A percentile compares a stretch with the other conserved stretches of the same genome.
phyloP scores from a whole-genome alignment of 1,140 invertebrate genomes.

The Stegodyphus mimosarum region DNA sequence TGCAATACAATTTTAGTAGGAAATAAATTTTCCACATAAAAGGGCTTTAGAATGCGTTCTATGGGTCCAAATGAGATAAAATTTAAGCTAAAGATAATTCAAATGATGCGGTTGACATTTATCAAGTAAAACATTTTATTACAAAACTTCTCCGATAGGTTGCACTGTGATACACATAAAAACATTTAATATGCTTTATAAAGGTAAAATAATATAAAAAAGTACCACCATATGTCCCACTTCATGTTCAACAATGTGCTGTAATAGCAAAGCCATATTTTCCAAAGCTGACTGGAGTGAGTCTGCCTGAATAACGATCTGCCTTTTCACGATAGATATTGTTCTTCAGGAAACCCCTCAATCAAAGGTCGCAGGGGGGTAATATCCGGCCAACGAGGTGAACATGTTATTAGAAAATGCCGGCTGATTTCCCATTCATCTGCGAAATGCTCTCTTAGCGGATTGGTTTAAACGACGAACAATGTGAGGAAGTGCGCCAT shows the following conservation, averaged over 20 bases:
- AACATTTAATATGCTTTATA: background rate
- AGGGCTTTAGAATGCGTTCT: background rate
- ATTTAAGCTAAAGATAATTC: background rate
- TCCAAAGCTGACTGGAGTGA: conserved; percentile 3
- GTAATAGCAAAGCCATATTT: conserved; percentile 6
- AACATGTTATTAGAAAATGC: too few relatives aligned
- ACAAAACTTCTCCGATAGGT: background rate
- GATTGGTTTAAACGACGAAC: too few relatives aligned
- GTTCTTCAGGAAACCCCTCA: background rate
- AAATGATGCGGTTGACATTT: conserved; percentile 9
- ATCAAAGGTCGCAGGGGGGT: too few relatives aligned
- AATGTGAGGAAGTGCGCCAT: too few relatives aligned
- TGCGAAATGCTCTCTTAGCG: too few relatives aligned
- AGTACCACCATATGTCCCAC: background rate
- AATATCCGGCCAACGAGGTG: background rate
- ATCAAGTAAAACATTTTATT: conserved; percentile 2
- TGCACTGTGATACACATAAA: background rate
- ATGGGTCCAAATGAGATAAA: background rate
- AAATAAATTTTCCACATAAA: background rate
- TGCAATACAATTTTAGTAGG: background rate
- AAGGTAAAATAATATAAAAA: background rate
- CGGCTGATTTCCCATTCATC: too few relatives aligned
- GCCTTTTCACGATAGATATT: background rate
- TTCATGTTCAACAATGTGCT: conserved; percentile 1
- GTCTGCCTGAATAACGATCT: background rate